Evolutionary conservation across 2,113 vertebrate species (phyloP).

Genomic region (Balaeniceps rex): DNA sequence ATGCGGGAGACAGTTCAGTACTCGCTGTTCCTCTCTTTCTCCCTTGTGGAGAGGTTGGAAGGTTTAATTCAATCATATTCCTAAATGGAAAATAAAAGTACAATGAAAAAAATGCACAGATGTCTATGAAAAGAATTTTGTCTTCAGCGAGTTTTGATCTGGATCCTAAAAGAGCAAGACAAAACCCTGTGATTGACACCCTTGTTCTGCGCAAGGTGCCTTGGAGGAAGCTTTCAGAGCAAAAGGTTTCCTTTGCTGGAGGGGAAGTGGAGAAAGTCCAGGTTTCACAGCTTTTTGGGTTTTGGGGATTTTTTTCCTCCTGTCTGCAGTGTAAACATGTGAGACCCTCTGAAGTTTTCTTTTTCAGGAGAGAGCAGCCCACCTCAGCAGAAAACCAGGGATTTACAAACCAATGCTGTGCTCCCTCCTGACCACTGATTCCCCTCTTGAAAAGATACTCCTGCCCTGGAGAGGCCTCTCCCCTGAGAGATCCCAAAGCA

Average conservation of each 20-base stretch:
- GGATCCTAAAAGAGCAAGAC: background rate
- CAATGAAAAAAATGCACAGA: background rate
- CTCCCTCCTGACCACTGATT: background rate
- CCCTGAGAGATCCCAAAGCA: background rate
- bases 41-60: conserved; percentile 12
- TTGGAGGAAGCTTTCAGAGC: conserved; percentile 29
- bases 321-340: background rate
- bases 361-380: background rate
- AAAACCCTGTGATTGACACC: conserved; percentile 42
- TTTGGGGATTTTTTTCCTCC: fast-evolving
- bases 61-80: conserved; percentile 47
- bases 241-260: conserved; percentile 41
- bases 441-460: background rate
- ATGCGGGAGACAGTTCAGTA: background rate
- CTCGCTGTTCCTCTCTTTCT: background rate
- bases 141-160: conserved; percentile 21
- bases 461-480: background rate
- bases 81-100: conserved; percentile 30
- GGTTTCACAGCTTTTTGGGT: background rate
- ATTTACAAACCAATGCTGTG: background rate
- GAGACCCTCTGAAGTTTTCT: background rate
- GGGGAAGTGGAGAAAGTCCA: conserved; percentile 13
- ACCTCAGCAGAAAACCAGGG: background rate
- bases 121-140: background rate
- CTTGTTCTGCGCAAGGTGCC: conserved; percentile 30